A percentile compares a stretch with the other conserved stretches of the same genome.
Conservation (phyloP, 2,888 invertebrate genomes). For the Oscheius sp. region DNA sequence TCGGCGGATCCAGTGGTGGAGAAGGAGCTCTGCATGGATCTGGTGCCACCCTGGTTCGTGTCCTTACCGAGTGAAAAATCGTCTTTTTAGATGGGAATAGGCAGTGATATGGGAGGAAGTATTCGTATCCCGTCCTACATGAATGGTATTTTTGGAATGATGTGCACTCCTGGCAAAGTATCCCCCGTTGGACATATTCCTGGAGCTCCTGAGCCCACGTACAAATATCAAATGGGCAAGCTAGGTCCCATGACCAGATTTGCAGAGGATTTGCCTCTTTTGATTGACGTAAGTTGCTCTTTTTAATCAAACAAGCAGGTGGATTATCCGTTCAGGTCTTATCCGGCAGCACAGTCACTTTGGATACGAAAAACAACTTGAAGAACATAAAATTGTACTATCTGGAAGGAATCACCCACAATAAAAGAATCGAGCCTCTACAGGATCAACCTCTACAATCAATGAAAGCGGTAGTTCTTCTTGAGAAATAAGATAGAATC, state of each 20-base stretch:
- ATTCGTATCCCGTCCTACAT: constrained; percentile 19
- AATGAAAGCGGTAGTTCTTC: neutral
- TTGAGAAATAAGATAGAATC: too few relatives aligned
- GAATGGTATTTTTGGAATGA: constrained; percentile 27
- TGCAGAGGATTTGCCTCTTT: constrained; percentile 20
- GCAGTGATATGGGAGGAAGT: constrained; percentile 30
- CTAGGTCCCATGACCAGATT: constrained; percentile 30
- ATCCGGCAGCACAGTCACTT: neutral
- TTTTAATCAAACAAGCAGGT: neutral
- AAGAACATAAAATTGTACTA: constrained; percentile 9
- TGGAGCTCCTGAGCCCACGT: neutral
- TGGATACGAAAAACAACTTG: neutral
- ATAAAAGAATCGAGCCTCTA: constrained; percentile 13
- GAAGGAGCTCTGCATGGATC: constrained; percentile 29
- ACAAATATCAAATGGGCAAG: constrained; percentile 6
- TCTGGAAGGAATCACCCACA: constrained; percentile 1
- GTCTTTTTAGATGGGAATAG: constrained; percentile 22
- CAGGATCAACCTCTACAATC: neutral
- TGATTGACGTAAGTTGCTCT: neutral
- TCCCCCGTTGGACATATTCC: constrained; percentile 22
- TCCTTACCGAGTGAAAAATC: neutral
- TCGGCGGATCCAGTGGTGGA: constrained; percentile 38
- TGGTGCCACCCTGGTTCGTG: too few relatives aligned
- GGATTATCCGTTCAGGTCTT: neutral
- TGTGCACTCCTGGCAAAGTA: constrained; percentile 11